Base-by-base conservation (phyloP, 30 jellyfish, hydroid and myxozoan genomes). In the Aurelia sp. region DNA sequence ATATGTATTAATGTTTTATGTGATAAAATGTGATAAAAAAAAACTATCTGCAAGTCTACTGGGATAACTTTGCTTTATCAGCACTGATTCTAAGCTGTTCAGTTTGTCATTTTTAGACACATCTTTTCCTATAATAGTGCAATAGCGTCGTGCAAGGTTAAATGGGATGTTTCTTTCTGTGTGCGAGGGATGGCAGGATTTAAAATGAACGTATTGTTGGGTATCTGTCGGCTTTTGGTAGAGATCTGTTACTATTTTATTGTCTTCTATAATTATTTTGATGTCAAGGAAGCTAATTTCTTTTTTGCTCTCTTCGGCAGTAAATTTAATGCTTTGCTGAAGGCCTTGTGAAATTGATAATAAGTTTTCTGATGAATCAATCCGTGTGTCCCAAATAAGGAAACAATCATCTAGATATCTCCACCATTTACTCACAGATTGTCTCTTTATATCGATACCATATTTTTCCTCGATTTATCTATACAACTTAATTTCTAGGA, bases 171-270 rank as follows among this genome's bases (percentile, higher is more conserved):
- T 27, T 27, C 33, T 27, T 27, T 27, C 2, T 27, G 33, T 27
- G 33, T 27, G 33, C 33, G 33, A 27, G 33, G 33, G 33, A 27
- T 27, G 33, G 33, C 33, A 27, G 33, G 33, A 27, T 27, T 27
- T 27, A 27, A 27, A 27, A 27, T 27, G 33, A 27, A 27, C 33
- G 2, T 27, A 27, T 27, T 27, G 33, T 27, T 76, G 87, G 52
- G n/a, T n/a, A n/a, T n/a, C 87, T 76, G 77, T 76, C 6, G 76
- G 87, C 27, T 59, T 76, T 38, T 61, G 87, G 33, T 76, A 76
- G 3, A 55, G 48, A 20, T 76, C 87, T 50, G 87, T 76, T 24
- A 61, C n/a, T 8, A 76, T 55, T 21, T 76, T 59, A 63, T 76
- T 27, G 57, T 58, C 62, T n/a, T 55, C 73, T 6, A 76, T 58